A percentile compares a stretch with the other conserved stretches of the same genome.
phyloP scores from a whole-genome alignment of 2,797 vertebrate genomes.

The Cossypha dichroa region DNA sequence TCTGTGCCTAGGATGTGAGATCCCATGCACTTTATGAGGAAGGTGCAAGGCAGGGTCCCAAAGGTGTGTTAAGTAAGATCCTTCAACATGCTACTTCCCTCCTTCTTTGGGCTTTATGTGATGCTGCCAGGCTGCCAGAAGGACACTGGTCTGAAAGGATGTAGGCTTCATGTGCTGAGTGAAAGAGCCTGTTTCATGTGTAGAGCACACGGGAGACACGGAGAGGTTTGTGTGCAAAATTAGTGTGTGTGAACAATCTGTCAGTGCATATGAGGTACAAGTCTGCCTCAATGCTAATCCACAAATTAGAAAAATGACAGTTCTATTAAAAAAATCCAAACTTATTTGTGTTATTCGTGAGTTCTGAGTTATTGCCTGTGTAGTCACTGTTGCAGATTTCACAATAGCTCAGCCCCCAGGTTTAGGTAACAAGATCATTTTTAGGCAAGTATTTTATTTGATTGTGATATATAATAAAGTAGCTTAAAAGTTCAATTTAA shows the following conservation, averaged over 20 bases:
- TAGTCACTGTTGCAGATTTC: neutral
- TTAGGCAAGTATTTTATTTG: neutral
- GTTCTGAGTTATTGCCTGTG: neutral
- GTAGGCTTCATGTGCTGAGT: neutral
- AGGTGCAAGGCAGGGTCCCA: neutral
- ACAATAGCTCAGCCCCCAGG: neutral
- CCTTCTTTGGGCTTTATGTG: neutral
- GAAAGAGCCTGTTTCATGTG: neutral
- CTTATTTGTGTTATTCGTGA: fast-evolving
- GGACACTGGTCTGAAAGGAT: neutral
- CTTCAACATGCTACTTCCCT: neutral
- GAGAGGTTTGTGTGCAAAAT: neutral
- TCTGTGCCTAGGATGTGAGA: neutral
- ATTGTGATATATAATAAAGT: neutral
- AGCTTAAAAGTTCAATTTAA: neutral
- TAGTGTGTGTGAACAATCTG: fast-evolving
- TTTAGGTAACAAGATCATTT: neutral
- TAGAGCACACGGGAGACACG: neutral
- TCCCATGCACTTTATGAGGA: neutral
- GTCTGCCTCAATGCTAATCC: neutral
- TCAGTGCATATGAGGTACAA: neutral
- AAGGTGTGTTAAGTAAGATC: neutral
- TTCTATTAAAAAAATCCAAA: neutral
- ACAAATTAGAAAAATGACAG: neutral
- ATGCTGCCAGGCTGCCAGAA: neutral